Percentiles rank a stretch among this genome's conserved stretches.
phyloP scores from a whole-genome alignment of 2,888 invertebrate species.

The Rotaria macrura region DNA sequence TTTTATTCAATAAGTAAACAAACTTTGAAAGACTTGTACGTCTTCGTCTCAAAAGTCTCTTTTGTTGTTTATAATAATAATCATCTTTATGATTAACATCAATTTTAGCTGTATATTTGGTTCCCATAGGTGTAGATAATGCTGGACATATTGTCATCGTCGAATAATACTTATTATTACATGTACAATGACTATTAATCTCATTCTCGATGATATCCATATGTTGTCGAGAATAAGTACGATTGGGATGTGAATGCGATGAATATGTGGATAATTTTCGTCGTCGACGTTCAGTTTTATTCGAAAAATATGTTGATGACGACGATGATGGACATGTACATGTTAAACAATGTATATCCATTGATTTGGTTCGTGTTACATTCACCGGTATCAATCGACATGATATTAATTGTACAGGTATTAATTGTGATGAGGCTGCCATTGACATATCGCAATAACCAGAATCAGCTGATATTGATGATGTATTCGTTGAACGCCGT shows the following conservation, averaged over 20 bases:
- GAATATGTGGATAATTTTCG: not conserved
- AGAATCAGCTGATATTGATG: constrained; percentile 4
- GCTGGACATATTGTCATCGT: not conserved
- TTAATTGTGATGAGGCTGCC: not conserved
- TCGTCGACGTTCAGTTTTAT: not conserved
- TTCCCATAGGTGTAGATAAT: not conserved
- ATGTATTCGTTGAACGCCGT: constrained; percentile 19
- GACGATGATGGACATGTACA: not conserved
- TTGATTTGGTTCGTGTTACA: not conserved
- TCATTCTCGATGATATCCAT: not conserved
- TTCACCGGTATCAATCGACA: constrained; percentile 10
- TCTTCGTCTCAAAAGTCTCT: not conserved
- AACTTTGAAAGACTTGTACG: not conserved
- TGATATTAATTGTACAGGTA: not conserved
- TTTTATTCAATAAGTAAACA: not conserved
- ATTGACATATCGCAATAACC: constrained; percentile 1
- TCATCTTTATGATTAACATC: not conserved
- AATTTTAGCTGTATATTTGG: not conserved
- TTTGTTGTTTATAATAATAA: not conserved
- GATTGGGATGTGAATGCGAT: not conserved
- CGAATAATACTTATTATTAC: not conserved
- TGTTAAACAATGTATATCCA: not conserved
- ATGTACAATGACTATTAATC: not conserved
- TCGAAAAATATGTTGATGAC: not conserved
- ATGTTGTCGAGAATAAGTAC: not conserved